Conservation (phyloP, 2,797 vertebrate species). For the Danio aesculapii region DNA sequence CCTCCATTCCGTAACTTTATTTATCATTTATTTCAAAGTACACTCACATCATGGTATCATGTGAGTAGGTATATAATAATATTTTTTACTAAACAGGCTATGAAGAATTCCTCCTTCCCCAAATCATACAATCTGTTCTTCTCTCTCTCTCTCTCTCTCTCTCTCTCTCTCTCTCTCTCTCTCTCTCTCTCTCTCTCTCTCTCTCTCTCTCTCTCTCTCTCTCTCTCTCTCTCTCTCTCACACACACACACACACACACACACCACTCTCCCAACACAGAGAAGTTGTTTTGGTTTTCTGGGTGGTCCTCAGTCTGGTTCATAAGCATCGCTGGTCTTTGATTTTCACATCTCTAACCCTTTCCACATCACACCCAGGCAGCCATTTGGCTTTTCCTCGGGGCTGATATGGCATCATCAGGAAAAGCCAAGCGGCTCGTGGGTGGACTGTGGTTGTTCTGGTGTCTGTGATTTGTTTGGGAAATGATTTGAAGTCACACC, state of each 20-base stretch:
- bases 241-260: neutral
- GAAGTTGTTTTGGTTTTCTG: constrained; percentile 21
- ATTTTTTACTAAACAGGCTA: too few relatives aligned
- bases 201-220: neutral
- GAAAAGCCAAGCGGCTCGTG: constrained; percentile 6
- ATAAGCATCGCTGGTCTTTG: neutral
- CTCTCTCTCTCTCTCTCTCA: too few relatives aligned
- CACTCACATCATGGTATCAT: too few relatives aligned
- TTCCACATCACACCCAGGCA: neutral
- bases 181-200: neutral
- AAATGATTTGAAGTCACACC: constrained; percentile 57
- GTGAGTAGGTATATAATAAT: too few relatives aligned
- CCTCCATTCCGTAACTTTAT: too few relatives aligned
- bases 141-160: neutral
- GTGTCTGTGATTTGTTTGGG: constrained; percentile 20
- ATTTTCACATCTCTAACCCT: neutral
- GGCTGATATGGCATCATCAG: constrained; percentile 8
- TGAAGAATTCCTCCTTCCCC: too few relatives aligned
- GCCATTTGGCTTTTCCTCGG: neutral
- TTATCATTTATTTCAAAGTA: too few relatives aligned
- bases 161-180: neutral
- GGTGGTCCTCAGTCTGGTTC: constrained; percentile 12
- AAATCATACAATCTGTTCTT: neutral
- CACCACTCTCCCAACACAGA: neutral
- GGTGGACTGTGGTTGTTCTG: constrained; percentile 22